Percentiles rank a stretch among this genome's conserved stretches.
Conservation (phyloP, 2,113 vertebrate species). For the Gadus chalcogrammus region DNA sequence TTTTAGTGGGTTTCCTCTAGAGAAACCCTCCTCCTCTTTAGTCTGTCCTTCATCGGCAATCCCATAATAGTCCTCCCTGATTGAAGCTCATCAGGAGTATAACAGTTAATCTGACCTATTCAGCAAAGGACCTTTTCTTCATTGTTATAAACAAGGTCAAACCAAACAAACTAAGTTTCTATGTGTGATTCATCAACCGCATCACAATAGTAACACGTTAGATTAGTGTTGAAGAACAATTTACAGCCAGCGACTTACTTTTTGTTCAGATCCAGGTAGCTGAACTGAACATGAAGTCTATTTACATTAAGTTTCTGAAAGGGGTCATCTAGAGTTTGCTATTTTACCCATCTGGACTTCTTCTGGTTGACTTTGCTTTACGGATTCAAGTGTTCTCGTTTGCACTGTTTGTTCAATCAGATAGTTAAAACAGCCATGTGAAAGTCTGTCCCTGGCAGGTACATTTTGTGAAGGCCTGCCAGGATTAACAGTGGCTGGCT, state of each 20-base stretch:
- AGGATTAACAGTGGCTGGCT: conserved; percentile 53
- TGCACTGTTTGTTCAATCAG: neutral
- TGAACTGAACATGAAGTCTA: conserved; percentile 5
- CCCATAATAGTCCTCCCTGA: conserved; percentile 15
- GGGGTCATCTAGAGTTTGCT: conserved; percentile 3
- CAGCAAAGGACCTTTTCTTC: neutral
- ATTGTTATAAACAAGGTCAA: neutral
- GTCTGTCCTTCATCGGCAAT: conserved; percentile 27
- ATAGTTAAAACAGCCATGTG: neutral
- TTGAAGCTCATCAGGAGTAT: neutral
- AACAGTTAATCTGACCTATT: too few species aligned
- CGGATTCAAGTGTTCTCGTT: conserved; percentile 10
- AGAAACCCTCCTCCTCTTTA: conserved; percentile 50
- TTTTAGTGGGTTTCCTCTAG: conserved; percentile 64
- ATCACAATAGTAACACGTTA: too few species aligned
- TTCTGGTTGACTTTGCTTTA: conserved; percentile 10
- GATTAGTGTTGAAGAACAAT: too few species aligned
- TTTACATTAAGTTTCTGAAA: neutral
- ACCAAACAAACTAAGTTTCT: too few species aligned
- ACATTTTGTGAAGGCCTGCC: conserved; percentile 29
- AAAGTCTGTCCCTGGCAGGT: conserved; percentile 35
- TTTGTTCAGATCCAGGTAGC: too few species aligned
- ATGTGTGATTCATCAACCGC: too few species aligned
- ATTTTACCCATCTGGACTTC: conserved; percentile 35
- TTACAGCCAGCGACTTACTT: too few species aligned